These are phyloP conservation scores for Seriola dumerili DNA, from an alignment of 2,113 vertebrate species.

Conservation along the genomic window DNA sequence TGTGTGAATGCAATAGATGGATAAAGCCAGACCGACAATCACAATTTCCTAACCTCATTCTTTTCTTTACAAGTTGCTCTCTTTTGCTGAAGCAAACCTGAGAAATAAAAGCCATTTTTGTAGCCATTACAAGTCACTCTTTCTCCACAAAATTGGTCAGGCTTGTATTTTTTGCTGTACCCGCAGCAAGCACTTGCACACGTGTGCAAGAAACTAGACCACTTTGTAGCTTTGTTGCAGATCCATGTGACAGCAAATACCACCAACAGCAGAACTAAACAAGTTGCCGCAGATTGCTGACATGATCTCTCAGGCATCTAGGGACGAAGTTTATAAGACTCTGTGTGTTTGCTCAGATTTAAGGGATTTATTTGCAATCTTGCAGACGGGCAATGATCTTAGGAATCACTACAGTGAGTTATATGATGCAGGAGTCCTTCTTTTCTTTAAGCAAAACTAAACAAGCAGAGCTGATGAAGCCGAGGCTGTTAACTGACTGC, in stretches of 20 bases:
- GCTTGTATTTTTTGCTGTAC: slow-evolving; percentile 8
- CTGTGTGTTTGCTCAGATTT: slow-evolving; percentile 4
- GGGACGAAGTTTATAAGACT: not conserved
- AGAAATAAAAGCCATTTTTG: slow-evolving; percentile 15
- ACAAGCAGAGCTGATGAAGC: not conserved
- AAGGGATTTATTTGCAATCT: not conserved
- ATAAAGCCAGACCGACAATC: not conserved
- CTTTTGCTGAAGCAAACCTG: slow-evolving; percentile 20
- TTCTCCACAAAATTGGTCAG: slow-evolving; percentile 43
- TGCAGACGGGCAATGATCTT: not conserved
- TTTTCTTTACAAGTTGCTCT: slow-evolving; percentile 10
- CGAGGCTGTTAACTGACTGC: not conserved
- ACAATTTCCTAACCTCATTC: slow-evolving; percentile 1
- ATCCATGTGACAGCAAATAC: slow-evolving; percentile 51
- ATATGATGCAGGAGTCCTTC: not conserved
- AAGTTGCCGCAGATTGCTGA: slow-evolving; percentile 23
- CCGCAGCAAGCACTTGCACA: slow-evolving; percentile 25
- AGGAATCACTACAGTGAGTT: not conserved
- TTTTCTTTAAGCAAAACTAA: not conserved
- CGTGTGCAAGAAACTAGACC: slow-evolving; percentile 38
- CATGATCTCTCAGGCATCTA: not conserved
- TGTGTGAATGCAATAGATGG: not conserved
- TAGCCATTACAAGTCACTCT: slow-evolving; percentile 5
- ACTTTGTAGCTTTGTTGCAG: slow-evolving; percentile 20
- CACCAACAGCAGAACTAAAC: slow-evolving; percentile 11